Conservation (phyloP, 2,888 invertebrate species). For the Physocephala rufipes region DNA sequence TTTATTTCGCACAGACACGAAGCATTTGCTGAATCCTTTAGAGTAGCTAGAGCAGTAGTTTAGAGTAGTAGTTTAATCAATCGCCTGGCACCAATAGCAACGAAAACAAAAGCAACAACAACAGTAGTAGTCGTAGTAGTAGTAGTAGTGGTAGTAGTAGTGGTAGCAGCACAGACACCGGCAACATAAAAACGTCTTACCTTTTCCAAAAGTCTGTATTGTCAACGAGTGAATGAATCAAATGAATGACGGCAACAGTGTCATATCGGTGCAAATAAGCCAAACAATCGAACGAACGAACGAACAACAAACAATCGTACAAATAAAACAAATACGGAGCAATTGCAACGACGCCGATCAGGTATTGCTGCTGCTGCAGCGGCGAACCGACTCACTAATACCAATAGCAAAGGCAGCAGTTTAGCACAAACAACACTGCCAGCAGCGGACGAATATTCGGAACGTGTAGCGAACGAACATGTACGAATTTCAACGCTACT, state of each 20-base stretch:
- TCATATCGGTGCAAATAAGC: too few relatives aligned
- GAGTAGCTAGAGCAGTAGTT: not conserved
- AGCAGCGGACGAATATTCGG: slow-evolving; percentile 3
- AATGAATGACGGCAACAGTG: too few relatives aligned
- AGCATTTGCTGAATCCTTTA: slow-evolving; percentile 13
- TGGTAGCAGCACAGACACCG: too few relatives aligned
- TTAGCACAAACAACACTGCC: slow-evolving; percentile 11
- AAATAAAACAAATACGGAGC: slow-evolving; percentile 2
- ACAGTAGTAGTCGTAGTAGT: not conserved
- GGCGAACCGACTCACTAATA: slow-evolving; percentile 43
- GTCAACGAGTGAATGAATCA: too few relatives aligned
- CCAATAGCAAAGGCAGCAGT: slow-evolving; percentile 38
- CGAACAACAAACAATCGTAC: not conserved
- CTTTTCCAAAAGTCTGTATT: too few relatives aligned
- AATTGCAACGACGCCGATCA: slow-evolving; percentile 39
- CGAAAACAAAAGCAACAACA: not conserved
- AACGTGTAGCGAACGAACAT: slow-evolving; percentile 21
- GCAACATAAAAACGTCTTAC: too few relatives aligned
- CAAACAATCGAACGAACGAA: too few relatives aligned
- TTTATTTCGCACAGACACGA: not conserved
- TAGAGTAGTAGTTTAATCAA: not conserved
- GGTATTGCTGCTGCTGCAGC: slow-evolving; percentile 36
- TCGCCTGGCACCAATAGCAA: not conserved
- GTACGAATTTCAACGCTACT: slow-evolving; percentile 21
- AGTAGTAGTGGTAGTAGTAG: too few relatives aligned